phyloP scores from a whole-genome alignment of 2,113 vertebrate genomes.

The Zootoca vivipara region DNA sequence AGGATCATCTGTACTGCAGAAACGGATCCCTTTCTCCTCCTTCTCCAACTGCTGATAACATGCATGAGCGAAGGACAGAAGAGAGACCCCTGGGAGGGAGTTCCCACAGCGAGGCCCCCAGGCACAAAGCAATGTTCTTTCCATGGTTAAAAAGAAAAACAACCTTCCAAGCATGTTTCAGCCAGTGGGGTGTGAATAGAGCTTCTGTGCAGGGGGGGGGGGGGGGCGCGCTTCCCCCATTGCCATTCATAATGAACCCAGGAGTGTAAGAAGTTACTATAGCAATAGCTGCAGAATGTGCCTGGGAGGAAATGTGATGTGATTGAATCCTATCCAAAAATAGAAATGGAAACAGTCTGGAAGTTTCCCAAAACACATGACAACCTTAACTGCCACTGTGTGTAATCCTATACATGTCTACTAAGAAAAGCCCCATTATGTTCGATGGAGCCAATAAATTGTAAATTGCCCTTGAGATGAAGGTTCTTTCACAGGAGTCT shows the following conservation, averaged over 20 bases:
- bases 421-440: no score
- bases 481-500: no score
- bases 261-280: constrained; percentile 62
- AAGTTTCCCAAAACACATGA: no score
- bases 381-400: no score
- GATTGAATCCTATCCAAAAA: no score
- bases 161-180: constrained; percentile 32
- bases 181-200: constrained; percentile 59
- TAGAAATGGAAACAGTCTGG: no score
- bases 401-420: no score
- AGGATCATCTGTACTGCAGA: neutral
- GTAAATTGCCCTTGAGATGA: no score
- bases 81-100: neutral
- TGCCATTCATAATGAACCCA: constrained; percentile 50
- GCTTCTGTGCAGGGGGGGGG: neutral
- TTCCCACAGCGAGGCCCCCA: neutral
- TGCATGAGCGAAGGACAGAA: neutral
- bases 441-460: no score
- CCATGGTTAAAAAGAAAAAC: constrained; percentile 33
- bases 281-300: constrained; percentile 56
- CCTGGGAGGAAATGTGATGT: neutral
- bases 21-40: neutral
- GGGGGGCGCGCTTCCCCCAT: constrained; percentile 13
- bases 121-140: constrained; percentile 7
- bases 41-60: rapidly evolving